Base-by-base conservation (phyloP, 2,888 invertebrate species). In the Nudaria mundana region DNA sequence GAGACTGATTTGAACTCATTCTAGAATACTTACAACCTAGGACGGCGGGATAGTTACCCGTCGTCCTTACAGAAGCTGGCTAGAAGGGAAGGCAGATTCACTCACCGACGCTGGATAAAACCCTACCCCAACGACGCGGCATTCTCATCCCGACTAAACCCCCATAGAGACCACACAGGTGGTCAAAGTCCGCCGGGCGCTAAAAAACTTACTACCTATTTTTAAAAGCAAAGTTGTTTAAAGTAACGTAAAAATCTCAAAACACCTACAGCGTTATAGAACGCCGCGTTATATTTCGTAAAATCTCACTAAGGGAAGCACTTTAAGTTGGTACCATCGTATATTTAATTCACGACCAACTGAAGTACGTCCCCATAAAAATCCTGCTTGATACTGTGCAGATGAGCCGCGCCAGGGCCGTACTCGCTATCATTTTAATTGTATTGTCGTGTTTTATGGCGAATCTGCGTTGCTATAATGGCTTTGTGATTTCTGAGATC, bases 301-400 rank as follows among this genome's bases (percentile, higher is more conserved):
- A 86, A 87, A 88, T 87, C 87, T 83, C 80, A 72, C 82, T 81
- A 56, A 70, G 49, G 65, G 70, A 74, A 81, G 83, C 84, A 83
- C 85, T 86, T 84, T 82, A 83, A 85, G 78, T 80, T 77, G 72
- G 72, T 67, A 65, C 69, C 77, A 71, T 70, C 78, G 74, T 85
- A 88, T 86, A 87, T 87, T 86, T 87, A 88, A 88, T 88, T 87
- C 87, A 86, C 66, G 63, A 72, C 56, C 71, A 63, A 61, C 79
- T 78, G 80, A 84, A 83, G 83, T 78, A 83, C 81, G 81, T 81
- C 74, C 72, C 82, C 81, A 87, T 88, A 88, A 88, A 87, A 88
- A 84, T 84, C 86, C 84, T 63, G 53, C 48, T 71, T 81, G 88
- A 88, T 82, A 79, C 82, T 86, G 86, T 79, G 81, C 88, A 88